phyloP scores from a whole-genome alignment of 2,113 vertebrate genomes.

The Mastomys coucha region DNA sequence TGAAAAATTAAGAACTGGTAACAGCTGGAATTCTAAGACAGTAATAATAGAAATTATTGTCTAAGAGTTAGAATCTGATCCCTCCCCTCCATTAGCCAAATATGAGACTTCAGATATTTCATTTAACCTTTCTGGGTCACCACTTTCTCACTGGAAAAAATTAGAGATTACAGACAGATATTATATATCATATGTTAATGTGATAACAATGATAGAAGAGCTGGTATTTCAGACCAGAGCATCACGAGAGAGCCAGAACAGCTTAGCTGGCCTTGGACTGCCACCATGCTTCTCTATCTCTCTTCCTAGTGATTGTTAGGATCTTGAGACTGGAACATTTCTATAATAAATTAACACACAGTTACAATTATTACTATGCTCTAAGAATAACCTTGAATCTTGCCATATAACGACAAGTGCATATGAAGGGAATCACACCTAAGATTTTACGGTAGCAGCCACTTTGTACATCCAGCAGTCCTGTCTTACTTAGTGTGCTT shows the following conservation, averaged over 20 bases:
- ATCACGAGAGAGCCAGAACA: not conserved
- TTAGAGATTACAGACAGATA: not conserved
- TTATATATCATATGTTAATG: not conserved
- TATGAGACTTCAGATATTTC: not conserved
- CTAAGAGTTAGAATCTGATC: not conserved
- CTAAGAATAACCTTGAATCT: not conserved
- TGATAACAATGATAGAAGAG: not conserved
- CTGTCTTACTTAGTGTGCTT: not conserved
- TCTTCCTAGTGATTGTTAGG: conserved; percentile 9
- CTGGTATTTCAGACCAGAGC: not conserved
- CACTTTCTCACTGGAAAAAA: not conserved
- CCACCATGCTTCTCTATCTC: not conserved
- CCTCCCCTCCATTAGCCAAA: not conserved
- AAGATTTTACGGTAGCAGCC: not conserved
- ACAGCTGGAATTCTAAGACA: not conserved
- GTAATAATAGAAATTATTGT: not conserved
- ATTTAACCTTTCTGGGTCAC: conserved; percentile 27
- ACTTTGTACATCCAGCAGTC: not conserved
- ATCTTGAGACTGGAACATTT: not conserved
- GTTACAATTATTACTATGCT: not conserved
- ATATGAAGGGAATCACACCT: not conserved
- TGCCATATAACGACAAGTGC: not conserved
- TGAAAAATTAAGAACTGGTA: not conserved
- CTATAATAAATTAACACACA: conserved; percentile 5
- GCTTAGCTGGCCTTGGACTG: not conserved